phyloP scores from a whole-genome alignment of 2,888 invertebrate genomes.

The Diaprepes abbreviatus region DNA sequence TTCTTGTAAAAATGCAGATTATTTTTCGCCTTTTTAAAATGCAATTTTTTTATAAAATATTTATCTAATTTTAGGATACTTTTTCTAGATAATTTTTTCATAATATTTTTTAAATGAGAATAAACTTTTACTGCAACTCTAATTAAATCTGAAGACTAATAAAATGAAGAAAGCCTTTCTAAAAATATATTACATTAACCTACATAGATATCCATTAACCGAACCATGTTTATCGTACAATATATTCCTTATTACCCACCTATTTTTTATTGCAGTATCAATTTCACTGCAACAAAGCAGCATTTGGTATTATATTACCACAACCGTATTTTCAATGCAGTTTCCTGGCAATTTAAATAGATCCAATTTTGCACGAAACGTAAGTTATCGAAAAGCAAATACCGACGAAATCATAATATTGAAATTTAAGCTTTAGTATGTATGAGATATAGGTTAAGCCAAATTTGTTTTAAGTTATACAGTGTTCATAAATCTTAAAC shows the following conservation, averaged over 20 bases:
- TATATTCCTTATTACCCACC: slow-evolving; percentile 14
- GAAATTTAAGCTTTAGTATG: neutral
- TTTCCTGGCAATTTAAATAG: slow-evolving; percentile 30
- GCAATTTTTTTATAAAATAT: too few species aligned
- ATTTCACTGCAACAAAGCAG: slow-evolving; percentile 32
- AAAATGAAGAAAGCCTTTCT: neutral
- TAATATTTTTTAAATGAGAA: too few species aligned
- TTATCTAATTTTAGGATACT: too few species aligned
- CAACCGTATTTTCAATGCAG: slow-evolving; percentile 23
- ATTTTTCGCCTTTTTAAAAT: too few species aligned
- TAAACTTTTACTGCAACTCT: too few species aligned
- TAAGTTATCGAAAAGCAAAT: slow-evolving; percentile 21
- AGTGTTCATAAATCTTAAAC: too few species aligned
- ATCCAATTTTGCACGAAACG: slow-evolving; percentile 34
- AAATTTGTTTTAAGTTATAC: too few species aligned
- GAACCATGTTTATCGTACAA: slow-evolving; percentile 13
- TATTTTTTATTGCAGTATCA: slow-evolving; percentile 36
- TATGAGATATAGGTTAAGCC: too few species aligned
- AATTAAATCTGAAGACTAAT: too few species aligned
- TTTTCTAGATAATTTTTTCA: too few species aligned
- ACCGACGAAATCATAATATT: slow-evolving; percentile 1
- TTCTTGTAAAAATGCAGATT: too few species aligned
- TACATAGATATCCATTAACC: neutral
- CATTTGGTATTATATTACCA: slow-evolving; percentile 25
- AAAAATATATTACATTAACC: slow-evolving; percentile 6